Evolutionary conservation across 2,888 invertebrate species (phyloP), one percentile per base, ranked within the genome.

Genomic region (Chorisops tibialis): DNA sequence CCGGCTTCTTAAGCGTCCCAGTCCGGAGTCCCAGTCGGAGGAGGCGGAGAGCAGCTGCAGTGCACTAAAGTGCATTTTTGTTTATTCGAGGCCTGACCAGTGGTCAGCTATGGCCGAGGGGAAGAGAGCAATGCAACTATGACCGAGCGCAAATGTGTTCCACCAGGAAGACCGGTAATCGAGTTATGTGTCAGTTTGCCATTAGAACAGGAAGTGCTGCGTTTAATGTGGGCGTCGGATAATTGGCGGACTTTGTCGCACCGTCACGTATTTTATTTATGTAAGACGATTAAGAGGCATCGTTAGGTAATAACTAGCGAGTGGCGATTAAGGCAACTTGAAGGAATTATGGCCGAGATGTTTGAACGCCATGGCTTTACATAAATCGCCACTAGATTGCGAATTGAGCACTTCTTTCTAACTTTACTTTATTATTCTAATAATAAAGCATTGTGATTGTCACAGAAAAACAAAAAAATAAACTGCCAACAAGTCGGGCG

Each of bases 181-280:
- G 56, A 62, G 56, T 65, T 65, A 62, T 58, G 22, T 65, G 62
- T 65, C 62, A 62, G 52, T 62, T 65, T 65, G 61, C 58, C 56
- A 64, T 64, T 64, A 62, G 50, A 64, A 62, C 64, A 64, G 64
- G 64, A 64, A 64, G 48, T 62, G 52, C 19, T 59, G 50, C 4
- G 22, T 47, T 47, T 47, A 47, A 4, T 47, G 47, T 47, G 47
- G 22, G 47, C 47, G 21, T 47, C 47, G 47, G 22, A 47, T 47
- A 47, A 47, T 47, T 47, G 21, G 21, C 19, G 21, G 21, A 21
- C 47, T 47, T 19, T 21, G 12, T 12, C 21, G 21, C 21, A 12
- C 7, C 7, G 24, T 24, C n/a, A n/a, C n/a, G n/a, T n/a, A n/a
- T 30, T 30, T 30, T 30, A 30, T 30, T 30, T 30, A 7, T 9